Conservation (phyloP, 1,140 invertebrate genomes). For the Sarcophaga bullata region DNA sequence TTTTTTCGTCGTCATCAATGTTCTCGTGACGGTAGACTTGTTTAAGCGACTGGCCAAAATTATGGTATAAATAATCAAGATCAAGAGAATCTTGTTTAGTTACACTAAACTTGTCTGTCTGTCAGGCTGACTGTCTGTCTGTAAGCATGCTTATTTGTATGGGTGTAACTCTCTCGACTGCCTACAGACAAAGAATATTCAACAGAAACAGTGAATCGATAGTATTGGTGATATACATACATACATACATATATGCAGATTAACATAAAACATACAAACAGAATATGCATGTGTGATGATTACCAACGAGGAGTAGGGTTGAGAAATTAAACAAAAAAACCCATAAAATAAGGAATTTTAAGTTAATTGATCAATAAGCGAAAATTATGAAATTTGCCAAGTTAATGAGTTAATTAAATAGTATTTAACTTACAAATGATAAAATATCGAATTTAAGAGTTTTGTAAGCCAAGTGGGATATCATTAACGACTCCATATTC, state of each 20-base stretch:
- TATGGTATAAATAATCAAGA: not conserved
- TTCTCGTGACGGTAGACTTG: too few species aligned
- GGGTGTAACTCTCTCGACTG: not conserved
- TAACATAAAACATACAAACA: not conserved
- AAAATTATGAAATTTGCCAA: conserved; percentile 40
- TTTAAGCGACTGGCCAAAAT: not conserved
- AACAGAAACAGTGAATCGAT: not conserved
- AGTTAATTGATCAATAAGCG: conserved; percentile 38
- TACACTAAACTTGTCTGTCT: not conserved
- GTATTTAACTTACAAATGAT: conserved; percentile 39
- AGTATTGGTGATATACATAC: not conserved
- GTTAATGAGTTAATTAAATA: conserved; percentile 39
- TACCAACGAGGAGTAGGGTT: not conserved
- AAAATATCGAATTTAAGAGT: conserved; percentile 36
- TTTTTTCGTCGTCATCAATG: not conserved
- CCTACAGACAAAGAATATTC: not conserved
- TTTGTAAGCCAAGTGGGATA: not conserved
- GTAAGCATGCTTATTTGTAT: not conserved
- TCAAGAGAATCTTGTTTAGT: conserved; percentile 18
- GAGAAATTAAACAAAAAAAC: not conserved
- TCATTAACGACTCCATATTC: not conserved
- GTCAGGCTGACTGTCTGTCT: not conserved
- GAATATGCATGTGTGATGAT: not conserved
- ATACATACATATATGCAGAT: not conserved
- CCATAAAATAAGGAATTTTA: conserved; percentile 35